A percentile compares a stretch with the other conserved stretches of the same genome.
Evolutionary conservation across 2,113 vertebrate species (phyloP).

Genomic region (Hippocampus zosterae): DNA sequence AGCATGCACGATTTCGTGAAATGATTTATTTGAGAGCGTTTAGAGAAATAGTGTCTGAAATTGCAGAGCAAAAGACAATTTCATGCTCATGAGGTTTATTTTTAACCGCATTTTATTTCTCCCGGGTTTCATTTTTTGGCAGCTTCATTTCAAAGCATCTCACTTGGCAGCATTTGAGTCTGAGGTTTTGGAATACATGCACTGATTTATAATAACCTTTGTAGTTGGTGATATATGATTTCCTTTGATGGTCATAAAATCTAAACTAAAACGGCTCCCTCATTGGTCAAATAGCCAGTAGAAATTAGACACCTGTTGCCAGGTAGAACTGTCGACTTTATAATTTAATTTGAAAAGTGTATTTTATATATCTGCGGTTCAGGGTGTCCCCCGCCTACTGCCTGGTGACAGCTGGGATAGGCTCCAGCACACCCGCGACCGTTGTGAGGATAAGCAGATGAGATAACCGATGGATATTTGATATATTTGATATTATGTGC

Average conservation of each 20-base stretch:
- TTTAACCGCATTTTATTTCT: slow-evolving; percentile 9
- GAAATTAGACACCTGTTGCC: background rate
- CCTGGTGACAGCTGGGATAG: too few species aligned
- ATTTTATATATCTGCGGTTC: too few species aligned
- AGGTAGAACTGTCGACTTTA: too few species aligned
- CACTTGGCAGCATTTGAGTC: background rate
- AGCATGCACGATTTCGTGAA: slow-evolving; percentile 3
- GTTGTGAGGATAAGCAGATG: too few species aligned
- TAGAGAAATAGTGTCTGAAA: slow-evolving; percentile 13
- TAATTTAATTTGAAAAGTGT: too few species aligned
- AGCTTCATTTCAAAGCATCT: background rate
- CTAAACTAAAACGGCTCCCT: background rate
- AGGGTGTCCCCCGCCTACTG: too few species aligned
- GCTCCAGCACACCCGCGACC: too few species aligned
- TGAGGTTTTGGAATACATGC: background rate
- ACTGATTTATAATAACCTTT: background rate
- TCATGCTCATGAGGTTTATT: slow-evolving; percentile 3
- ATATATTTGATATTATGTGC: too few species aligned
- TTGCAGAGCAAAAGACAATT: slow-evolving; percentile 3
- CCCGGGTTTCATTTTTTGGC: background rate
- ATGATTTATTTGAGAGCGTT: background rate
- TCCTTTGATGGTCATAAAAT: background rate
- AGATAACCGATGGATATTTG: too few species aligned
- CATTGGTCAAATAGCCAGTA: background rate
- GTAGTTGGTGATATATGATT: too few species aligned